Percentiles rank a stretch among this genome's conserved stretches.
phyloP scores from a whole-genome alignment of 2,888 invertebrate species.

The Atrina japonica region DNA sequence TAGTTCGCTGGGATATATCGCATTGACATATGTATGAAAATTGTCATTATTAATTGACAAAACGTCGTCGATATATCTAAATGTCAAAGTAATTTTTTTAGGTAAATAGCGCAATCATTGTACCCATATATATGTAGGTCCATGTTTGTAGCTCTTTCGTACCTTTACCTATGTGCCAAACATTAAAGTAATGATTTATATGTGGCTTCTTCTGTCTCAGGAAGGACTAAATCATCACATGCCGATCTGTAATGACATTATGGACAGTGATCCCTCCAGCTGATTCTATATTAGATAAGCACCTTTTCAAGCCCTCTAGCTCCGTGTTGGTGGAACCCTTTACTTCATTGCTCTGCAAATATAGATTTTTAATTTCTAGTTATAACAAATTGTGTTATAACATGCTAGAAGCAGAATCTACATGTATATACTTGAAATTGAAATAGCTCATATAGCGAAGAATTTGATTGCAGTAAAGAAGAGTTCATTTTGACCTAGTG shows the following conservation, averaged over 20 bases:
- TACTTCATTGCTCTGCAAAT: slow-evolving; percentile 27
- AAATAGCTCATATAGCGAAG: too few relatives aligned
- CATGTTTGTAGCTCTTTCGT: too few relatives aligned
- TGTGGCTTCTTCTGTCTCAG: slow-evolving; percentile 1
- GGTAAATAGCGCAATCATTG: too few relatives aligned
- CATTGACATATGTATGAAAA: too few relatives aligned
- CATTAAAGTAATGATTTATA: slow-evolving; percentile 22
- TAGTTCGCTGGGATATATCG: too few relatives aligned
- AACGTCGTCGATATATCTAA: too few relatives aligned
- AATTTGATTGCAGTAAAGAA: too few relatives aligned
- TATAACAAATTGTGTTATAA: not conserved
- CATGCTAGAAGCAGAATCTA: too few relatives aligned
- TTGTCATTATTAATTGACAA: too few relatives aligned
- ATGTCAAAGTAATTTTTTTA: too few relatives aligned
- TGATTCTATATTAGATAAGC: not conserved
- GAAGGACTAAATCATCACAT: not conserved
- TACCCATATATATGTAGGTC: too few relatives aligned
- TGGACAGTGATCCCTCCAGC: not conserved
- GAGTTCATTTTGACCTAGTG: not conserved
- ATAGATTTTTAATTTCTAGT: not conserved
- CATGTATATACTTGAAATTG: too few relatives aligned
- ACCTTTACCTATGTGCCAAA: slow-evolving; percentile 32
- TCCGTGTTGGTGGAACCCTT: slow-evolving; percentile 17
- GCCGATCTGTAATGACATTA: slow-evolving; percentile 14
- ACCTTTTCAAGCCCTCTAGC: slow-evolving; percentile 3